Evolutionary conservation across 2,888 invertebrate genomes (phyloP), one percentile per base, ranked within the genome.

Genomic region (Camptogramma bilineatum): DNA sequence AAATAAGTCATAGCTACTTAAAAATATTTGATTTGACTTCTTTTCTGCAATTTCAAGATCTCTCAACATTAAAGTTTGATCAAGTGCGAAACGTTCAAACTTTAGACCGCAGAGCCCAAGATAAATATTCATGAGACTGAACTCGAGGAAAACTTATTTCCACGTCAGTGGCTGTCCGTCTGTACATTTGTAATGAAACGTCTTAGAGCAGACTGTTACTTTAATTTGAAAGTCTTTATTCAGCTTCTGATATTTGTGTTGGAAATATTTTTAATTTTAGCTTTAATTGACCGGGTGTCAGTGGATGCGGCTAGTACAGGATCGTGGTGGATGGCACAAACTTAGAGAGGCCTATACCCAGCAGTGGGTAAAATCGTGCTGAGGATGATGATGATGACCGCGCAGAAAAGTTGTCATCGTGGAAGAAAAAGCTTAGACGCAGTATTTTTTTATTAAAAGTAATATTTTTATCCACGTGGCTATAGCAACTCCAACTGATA

Each of bases 121-220:
- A 91, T 92, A 90, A 92, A 92, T 92, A 92, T 91, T 92, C 91
- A 92, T 91, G 90, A 90, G 88, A 74, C 79, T 87, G 86, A 89
- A 90, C 88, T 90, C 80, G 76, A 71, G 63, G 82, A 83, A 88
- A 91, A 91, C 86, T 91, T 91, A 90, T 90, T 90, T 91, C 81
- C 82, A 86, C 89, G 88, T 87, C 89, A 87, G 85, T 84, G 82
- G 86, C 88, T 85, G 86, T 87, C 86, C 84, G 83, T 87, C 84
- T 86, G 87, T 87, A 87, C 84, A 87, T 87, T 88, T 87, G 86
- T 88, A 88, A 90, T 86, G 86, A 86, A 87, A 86, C 82, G 84
- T 79, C 83, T 85, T 86, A 83, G 83, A 86, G 83, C 83, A 82
- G 82, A 80, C 82, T 77, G 83, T 80, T 81, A 80, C 85, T 84